These are phyloP conservation scores for Manacus vitellinus DNA, from an alignment of 2,113 vertebrate genomes.

Conservation along the genomic window DNA sequence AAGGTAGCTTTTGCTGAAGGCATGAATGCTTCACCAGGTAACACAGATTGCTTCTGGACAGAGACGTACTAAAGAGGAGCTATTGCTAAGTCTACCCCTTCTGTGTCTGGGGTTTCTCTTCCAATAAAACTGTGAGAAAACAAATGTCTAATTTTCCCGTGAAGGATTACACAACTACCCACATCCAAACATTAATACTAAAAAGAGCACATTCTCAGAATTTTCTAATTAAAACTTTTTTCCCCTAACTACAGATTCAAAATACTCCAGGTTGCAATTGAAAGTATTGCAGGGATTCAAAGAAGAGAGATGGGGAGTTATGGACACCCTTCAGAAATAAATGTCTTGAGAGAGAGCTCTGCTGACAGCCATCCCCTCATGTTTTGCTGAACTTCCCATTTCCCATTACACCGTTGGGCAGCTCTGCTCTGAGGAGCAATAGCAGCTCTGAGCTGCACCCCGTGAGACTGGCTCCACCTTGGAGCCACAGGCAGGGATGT, in stretches of 20 bases:
- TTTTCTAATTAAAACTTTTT: neutral
- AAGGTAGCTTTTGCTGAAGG: neutral
- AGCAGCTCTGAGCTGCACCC: neutral
- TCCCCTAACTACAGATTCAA: neutral
- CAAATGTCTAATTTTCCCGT: neutral
- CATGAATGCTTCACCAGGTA: rapidly evolving
- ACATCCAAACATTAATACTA: neutral
- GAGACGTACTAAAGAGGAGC: neutral
- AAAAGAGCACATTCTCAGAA: neutral
- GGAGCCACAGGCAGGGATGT: neutral
- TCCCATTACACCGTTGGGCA: rapidly evolving
- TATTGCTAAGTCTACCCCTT: neutral
- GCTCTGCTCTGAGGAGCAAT: neutral
- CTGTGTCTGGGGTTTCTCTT: neutral
- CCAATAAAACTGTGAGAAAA: neutral
- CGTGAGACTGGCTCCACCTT: rapidly evolving
- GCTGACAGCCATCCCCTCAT: rapidly evolving
- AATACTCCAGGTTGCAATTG: neutral
- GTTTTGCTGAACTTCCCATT: neutral
- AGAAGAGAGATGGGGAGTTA: neutral
- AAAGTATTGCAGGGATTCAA: neutral
- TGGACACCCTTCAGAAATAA: neutral
- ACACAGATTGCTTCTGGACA: neutral
- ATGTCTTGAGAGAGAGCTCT: neutral
- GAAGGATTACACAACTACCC: neutral